These are phyloP conservation scores for Callipepla squamata DNA, from an alignment of 2,113 vertebrate genomes.

Conservation along the genomic window DNA sequence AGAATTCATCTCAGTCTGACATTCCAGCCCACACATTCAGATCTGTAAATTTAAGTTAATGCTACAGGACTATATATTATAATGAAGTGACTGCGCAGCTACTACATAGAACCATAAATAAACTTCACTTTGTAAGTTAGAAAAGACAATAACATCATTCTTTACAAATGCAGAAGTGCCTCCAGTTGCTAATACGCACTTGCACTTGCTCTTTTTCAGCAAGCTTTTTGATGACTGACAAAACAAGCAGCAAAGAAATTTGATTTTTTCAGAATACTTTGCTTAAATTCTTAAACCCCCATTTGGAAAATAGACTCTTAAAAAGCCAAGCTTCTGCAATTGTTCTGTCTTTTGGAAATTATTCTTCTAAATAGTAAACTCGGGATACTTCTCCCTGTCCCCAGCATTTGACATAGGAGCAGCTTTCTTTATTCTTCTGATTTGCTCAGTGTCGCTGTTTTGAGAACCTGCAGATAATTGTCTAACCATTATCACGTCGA, in stretches of 20 bases:
- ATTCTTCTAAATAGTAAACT: neutral
- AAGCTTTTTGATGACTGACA: neutral
- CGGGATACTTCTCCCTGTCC: neutral
- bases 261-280: neutral
- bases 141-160: neutral
- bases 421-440: neutral
- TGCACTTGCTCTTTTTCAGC: neutral
- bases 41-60: neutral
- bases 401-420: neutral
- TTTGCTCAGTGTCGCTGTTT: neutral
- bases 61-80: neutral
- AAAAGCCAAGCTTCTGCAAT: neutral
- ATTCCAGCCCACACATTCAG: neutral
- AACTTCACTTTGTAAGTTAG: neutral
- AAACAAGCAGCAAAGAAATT: slow-evolving; percentile 3
- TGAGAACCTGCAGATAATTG: neutral
- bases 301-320: neutral
- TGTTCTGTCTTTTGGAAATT: neutral
- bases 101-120: neutral
- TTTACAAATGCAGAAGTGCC: neutral
- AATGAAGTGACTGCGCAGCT: neutral
- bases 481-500: neutral
- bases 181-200: neutral
- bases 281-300: neutral
- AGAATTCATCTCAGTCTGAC: neutral